A percentile compares a stretch with the other conserved stretches of the same genome.
Conservation (phyloP, 1,140 invertebrate species). For the Glossosoma conforme region DNA sequence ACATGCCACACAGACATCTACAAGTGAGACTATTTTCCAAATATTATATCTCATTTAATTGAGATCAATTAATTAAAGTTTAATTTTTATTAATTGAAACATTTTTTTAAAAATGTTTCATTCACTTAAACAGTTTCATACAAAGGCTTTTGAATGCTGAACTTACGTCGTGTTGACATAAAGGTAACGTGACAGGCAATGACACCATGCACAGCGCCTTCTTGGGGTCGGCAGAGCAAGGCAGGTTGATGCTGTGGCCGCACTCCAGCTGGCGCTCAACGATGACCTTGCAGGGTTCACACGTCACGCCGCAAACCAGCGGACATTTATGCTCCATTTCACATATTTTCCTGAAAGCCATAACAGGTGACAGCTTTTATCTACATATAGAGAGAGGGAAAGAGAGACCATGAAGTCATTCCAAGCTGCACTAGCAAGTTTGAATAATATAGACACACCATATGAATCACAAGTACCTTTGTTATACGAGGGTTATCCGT, state of each 20-base stretch:
- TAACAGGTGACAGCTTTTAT: too few species aligned
- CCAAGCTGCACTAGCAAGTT: too few species aligned
- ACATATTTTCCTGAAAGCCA: constrained; percentile 44
- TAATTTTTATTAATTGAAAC: too few species aligned
- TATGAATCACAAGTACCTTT: too few species aligned
- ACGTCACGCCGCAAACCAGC: constrained; percentile 44
- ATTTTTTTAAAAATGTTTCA: not conserved
- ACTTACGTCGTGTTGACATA: constrained; percentile 48
- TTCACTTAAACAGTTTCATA: constrained; percentile 10
- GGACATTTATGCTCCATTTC: constrained; percentile 45
- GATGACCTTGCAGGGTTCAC: constrained; percentile 41
- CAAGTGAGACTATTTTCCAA: too few species aligned
- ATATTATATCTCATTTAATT: too few species aligned
- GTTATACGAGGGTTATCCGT: too few species aligned
- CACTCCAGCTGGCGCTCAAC: constrained; percentile 44
- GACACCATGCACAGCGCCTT: constrained; percentile 35
- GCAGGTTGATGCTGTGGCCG: constrained; percentile 40
- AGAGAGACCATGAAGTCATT: too few species aligned
- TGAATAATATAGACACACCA: too few species aligned
- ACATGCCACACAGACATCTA: too few species aligned
- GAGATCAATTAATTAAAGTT: too few species aligned
- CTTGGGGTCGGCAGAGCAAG: constrained; percentile 38
- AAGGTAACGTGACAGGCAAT: constrained; percentile 37
- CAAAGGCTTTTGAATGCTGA: not conserved
- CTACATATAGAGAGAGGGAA: too few species aligned